Conservation (phyloP, 1,140 invertebrate species). For the Drosophila insularis region DNA sequence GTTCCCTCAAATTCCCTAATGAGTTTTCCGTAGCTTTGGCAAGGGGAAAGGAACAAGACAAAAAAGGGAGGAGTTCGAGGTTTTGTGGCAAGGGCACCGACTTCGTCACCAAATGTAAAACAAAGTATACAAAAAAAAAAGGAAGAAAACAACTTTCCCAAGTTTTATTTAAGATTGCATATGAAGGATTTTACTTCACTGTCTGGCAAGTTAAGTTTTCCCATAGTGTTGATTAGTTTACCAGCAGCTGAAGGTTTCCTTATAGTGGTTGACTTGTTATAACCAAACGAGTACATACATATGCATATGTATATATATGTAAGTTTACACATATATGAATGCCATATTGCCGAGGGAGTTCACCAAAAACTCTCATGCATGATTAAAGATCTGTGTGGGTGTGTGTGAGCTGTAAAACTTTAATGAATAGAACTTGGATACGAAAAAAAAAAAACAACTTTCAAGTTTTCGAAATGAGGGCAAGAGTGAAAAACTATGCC, state of each 20-base stretch:
- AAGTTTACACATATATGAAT: neutral
- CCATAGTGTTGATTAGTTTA: constrained; percentile 67
- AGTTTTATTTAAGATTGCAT: constrained; percentile 66
- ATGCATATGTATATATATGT: constrained; percentile 27
- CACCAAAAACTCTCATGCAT: constrained; percentile 56
- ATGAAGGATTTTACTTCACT: constrained; percentile 41
- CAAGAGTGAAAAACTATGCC: constrained; percentile 26
- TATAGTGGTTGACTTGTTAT: constrained; percentile 34
- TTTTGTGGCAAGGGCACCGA: neutral
- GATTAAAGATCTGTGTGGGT: constrained; percentile 65
- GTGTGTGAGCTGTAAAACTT: constrained; percentile 57
- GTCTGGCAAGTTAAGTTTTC: constrained; percentile 6
- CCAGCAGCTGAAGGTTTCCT: constrained; percentile 39
- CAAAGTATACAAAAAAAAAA: constrained; percentile 9
- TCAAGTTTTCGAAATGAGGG: constrained; percentile 45
- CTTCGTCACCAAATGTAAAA: constrained; percentile 36
- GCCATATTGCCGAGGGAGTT: constrained; percentile 53
- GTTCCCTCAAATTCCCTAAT: constrained; percentile 62
- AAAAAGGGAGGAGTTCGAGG: neutral
- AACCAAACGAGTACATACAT: neutral
- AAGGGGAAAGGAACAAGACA: neutral
- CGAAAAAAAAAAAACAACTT: constrained; percentile 25
- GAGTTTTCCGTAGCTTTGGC: constrained; percentile 58
- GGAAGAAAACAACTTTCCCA: constrained; percentile 48
- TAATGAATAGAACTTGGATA: constrained; percentile 46